These are phyloP conservation scores for Ammodytes dubius DNA, from an alignment of 2,113 vertebrate genomes.

Conservation along the genomic window DNA sequence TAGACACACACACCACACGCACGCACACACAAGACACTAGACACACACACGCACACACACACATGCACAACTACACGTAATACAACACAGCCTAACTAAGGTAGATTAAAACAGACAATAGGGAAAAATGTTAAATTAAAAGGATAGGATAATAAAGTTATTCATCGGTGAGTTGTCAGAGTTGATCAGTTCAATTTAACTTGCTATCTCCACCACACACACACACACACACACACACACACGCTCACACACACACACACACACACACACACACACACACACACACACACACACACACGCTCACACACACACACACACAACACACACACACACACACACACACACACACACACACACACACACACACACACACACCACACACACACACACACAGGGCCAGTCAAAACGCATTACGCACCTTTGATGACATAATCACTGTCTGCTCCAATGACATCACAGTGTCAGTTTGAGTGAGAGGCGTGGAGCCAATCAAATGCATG, in stretches of 20 bases:
- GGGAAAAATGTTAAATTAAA: constrained; percentile 75
- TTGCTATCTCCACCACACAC: constrained; percentile 32
- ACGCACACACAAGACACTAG: no score
- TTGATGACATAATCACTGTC: constrained; percentile 77
- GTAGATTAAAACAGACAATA: constrained; percentile 76
- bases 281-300: no score
- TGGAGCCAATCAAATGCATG: constrained; percentile 82
- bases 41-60: no score
- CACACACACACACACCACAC: no score
- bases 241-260: no score
- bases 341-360: no score
- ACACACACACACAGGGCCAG: not conserved
- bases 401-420: constrained; percentile 76
- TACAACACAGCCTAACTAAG: no score
- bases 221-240: no score
- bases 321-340: no score
- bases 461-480: constrained; percentile 72
- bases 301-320: no score
- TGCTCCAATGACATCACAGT: constrained; percentile 70
- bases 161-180: constrained; percentile 75
- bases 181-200: constrained; percentile 69
- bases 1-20: no score
- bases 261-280: no score
- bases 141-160: constrained; percentile 73
- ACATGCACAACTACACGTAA: constrained; percentile 33